Conservation (phyloP, 2,113 vertebrate genomes). For the Promerops cafer region DNA sequence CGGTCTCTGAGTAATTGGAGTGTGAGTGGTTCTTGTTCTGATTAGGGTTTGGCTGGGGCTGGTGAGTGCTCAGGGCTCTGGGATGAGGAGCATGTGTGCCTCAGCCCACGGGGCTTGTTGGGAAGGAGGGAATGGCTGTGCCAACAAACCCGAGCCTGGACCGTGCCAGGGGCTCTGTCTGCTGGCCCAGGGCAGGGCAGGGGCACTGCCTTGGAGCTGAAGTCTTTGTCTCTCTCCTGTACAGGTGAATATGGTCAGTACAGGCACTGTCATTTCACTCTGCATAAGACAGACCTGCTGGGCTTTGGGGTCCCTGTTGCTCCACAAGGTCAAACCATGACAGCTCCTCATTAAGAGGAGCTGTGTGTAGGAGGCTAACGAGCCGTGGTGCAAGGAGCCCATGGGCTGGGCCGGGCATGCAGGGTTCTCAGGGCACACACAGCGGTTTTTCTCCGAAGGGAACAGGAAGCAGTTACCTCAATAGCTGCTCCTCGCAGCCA, state of each 20-base stretch:
- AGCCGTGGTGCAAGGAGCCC: background rate
- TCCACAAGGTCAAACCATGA: accelerated
- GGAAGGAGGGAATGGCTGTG: background rate
- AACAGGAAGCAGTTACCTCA: constrained; percentile 25
- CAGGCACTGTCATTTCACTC: accelerated
- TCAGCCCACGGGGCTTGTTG: background rate
- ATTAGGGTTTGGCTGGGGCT: background rate
- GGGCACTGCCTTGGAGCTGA: background rate
- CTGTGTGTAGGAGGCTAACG: accelerated
- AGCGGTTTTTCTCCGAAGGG: constrained; percentile 13
- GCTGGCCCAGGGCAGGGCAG: background rate
- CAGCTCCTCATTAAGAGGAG: accelerated
- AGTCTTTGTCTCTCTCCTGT: background rate
- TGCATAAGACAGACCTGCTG: accelerated
- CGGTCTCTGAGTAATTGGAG: constrained; percentile 14
- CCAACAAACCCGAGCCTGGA: background rate
- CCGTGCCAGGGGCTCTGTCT: background rate
- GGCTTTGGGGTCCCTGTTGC: background rate
- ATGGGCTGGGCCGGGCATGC: accelerated
- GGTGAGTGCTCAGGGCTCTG: background rate
- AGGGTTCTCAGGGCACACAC: background rate
- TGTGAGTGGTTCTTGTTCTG: background rate
- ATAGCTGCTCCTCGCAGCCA: background rate
- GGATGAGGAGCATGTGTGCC: background rate
- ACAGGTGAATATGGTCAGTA: accelerated